These are phyloP conservation scores for Corvus cornix DNA, from an alignment of 2,113 vertebrate species.

Conservation along the genomic window DNA sequence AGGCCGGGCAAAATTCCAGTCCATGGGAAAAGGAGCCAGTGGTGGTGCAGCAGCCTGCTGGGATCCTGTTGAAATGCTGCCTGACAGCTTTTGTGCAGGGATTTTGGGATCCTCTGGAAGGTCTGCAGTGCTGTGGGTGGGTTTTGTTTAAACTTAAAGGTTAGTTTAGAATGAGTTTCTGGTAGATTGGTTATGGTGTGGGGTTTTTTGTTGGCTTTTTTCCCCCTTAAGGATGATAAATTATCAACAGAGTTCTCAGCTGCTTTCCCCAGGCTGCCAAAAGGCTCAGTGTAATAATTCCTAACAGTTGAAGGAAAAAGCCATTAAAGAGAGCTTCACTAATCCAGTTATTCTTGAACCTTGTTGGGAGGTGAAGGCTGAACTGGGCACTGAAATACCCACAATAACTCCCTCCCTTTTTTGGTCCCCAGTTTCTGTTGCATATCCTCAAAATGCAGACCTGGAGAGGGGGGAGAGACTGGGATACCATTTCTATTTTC, in stretches of 20 bases:
- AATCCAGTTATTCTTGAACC: neutral
- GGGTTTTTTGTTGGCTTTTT: neutral
- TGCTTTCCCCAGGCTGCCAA: neutral
- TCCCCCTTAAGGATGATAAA: neutral
- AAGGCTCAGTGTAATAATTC: neutral
- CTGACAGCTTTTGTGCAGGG: neutral
- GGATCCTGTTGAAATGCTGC: neutral
- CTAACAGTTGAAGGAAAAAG: neutral
- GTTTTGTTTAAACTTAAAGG: neutral
- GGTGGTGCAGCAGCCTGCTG: neutral
- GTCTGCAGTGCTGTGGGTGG: neutral
- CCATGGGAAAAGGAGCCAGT: accelerated
- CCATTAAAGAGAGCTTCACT: neutral
- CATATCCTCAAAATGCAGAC: neutral
- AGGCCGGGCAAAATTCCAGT: neutral
- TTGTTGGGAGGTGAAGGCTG: neutral
- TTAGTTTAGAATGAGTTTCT: neutral
- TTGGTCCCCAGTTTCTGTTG: neutral
- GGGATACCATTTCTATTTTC: neutral
- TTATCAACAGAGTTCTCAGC: neutral
- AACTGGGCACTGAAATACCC: neutral
- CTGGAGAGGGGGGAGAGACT: too few relatives aligned
- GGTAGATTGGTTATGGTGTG: neutral
- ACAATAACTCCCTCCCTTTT: accelerated
- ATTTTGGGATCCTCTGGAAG: neutral